Percentiles rank a stretch among this genome's conserved stretches.
These are phyloP conservation scores for Equus quagga DNA, from an alignment of 2,113 vertebrate genomes.

Conservation along the genomic window DNA sequence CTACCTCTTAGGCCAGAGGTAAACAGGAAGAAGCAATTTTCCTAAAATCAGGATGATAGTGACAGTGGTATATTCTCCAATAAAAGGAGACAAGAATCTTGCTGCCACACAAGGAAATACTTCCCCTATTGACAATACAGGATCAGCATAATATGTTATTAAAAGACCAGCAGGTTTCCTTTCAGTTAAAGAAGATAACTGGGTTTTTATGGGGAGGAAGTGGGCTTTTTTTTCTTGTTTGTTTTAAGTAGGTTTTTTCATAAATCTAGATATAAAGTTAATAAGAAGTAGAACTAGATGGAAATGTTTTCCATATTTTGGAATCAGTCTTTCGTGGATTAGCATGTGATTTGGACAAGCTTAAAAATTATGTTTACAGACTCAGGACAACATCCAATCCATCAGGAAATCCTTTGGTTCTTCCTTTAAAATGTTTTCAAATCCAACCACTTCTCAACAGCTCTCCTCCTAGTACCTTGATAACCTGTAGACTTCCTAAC, in stretches of 20 bases:
- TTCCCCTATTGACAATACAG: neutral
- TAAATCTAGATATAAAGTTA: neutral
- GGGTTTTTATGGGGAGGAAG: neutral
- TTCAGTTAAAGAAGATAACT: neutral
- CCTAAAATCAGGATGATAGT: neutral
- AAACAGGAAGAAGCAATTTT: neutral
- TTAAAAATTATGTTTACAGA: neutral
- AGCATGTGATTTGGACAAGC: neutral
- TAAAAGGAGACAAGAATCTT: neutral
- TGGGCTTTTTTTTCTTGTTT: neutral
- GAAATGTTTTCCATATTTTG: neutral
- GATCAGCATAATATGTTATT: neutral
- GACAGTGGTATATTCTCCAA: neutral
- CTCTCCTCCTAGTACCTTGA: neutral
- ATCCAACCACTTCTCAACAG: neutral
- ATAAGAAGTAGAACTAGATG: neutral
- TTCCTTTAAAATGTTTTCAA: neutral
- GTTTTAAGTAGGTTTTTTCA: neutral
- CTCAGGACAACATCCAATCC: neutral
- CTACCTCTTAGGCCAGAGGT: neutral
- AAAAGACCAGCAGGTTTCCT: neutral
- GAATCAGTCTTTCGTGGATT: neutral
- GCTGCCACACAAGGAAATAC: neutral
- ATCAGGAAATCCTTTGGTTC: neutral
- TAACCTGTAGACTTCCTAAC: neutral